A percentile compares a stretch with the other conserved stretches of the same genome.
These are phyloP conservation scores for Hapalemur alaotrensis DNA, from an alignment of 2,797 vertebrate species.

Conservation along the genomic window DNA sequence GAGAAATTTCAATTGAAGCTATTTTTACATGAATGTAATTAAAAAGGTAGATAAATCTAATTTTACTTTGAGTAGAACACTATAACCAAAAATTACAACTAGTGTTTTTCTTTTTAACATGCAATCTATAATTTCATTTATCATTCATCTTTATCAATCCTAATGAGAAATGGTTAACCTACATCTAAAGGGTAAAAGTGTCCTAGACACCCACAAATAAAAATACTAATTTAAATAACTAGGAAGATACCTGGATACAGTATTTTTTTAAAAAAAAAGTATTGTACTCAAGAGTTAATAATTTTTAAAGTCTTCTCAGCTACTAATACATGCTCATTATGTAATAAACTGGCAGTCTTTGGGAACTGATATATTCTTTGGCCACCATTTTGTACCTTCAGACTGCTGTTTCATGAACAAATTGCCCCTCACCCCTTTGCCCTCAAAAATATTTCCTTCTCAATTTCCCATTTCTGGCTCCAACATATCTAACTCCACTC, in stretches of 20 bases:
- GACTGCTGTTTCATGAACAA: background rate
- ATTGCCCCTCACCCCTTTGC: background rate
- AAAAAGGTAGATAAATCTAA: background rate
- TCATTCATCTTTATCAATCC: background rate
- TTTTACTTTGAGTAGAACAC: background rate
- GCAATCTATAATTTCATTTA: background rate
- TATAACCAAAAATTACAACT: background rate
- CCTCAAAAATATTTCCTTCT: background rate
- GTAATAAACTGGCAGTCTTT: background rate
- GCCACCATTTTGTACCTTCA: too few relatives aligned
- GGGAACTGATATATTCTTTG: background rate
- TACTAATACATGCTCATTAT: background rate
- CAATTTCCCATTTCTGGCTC: background rate
- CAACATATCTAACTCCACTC: too few relatives aligned
- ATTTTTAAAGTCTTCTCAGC: background rate
- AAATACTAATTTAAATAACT: background rate
- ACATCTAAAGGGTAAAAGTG: background rate
- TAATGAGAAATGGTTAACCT: background rate
- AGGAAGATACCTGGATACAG: background rate
- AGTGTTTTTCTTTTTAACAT: background rate
- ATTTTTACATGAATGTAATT: background rate
- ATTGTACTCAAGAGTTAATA: background rate
- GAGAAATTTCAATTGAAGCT: background rate
- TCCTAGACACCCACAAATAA: background rate
- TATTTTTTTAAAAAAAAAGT: background rate